These are phyloP conservation scores for Ptychobarbus kaznakovi DNA, from an alignment of 2,797 vertebrate species.

Conservation along the genomic window DNA sequence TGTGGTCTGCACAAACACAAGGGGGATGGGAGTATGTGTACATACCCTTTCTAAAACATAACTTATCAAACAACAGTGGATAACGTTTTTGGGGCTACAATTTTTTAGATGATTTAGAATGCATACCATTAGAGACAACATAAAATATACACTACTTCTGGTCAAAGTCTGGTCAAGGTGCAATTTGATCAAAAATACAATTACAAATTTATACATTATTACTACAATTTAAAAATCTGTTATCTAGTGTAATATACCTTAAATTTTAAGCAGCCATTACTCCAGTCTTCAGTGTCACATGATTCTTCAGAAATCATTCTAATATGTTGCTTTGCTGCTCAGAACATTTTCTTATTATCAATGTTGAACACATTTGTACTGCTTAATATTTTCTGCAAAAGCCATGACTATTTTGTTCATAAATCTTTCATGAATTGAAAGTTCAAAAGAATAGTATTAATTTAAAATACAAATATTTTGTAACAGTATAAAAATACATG, in stretches of 20 bases:
- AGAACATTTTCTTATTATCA: neutral
- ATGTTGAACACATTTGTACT: neutral
- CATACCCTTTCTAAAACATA: conserved; percentile 5
- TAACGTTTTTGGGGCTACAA: neutral
- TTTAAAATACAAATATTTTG: no score
- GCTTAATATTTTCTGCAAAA: neutral
- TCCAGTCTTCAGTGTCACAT: neutral
- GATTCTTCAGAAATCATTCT: neutral
- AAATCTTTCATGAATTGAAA: no score
- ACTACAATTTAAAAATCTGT: neutral
- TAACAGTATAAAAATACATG: no score
- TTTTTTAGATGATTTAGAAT: neutral
- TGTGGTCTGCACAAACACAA: conserved; percentile 70
- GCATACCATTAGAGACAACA: neutral
- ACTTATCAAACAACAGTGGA: conserved; percentile 16
- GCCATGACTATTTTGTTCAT: no score
- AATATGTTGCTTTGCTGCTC: neutral
- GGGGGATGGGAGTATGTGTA: conserved; percentile 33
- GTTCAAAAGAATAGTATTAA: no score
- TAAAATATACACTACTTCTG: neutral
- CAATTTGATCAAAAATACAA: neutral
- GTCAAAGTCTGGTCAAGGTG: neutral
- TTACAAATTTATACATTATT: neutral
- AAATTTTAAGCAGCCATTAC: neutral
- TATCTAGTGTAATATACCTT: neutral